These are phyloP conservation scores for Bovichtus diacanthus DNA, from an alignment of 2,797 vertebrate species.

Conservation along the genomic window DNA sequence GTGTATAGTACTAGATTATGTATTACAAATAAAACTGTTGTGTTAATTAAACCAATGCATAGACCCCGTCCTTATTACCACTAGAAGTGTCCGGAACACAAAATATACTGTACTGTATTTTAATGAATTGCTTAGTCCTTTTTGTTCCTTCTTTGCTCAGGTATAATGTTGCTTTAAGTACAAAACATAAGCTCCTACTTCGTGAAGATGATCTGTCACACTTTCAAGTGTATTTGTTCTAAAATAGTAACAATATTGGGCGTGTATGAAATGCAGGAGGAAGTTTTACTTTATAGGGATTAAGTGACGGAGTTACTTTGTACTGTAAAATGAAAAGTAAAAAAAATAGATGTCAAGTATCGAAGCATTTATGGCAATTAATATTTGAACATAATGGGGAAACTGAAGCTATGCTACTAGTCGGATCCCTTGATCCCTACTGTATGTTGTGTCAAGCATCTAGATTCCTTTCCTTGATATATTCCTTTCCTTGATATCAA, in stretches of 20 bases:
- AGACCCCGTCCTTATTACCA: background rate
- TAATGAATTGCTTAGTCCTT: too few species aligned
- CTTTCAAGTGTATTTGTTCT: slow-evolving; percentile 7
- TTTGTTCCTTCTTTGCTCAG: background rate
- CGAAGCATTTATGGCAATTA: background rate
- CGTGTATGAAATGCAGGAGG: background rate
- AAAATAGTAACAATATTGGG: background rate
- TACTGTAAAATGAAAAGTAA: background rate
- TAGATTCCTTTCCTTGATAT: too few species aligned
- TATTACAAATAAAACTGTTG: background rate
- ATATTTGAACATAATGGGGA: background rate
- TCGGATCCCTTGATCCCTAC: too few species aligned
- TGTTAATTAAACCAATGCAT: background rate
- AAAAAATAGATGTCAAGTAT: background rate
- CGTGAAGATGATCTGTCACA: background rate
- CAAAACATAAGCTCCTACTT: slow-evolving; percentile 1
- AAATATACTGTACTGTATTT: background rate
- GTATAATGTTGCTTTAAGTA: slow-evolving; percentile 1
- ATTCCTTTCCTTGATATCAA: background rate
- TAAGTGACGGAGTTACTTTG: background rate
- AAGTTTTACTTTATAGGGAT: background rate
- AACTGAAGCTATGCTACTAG: background rate
- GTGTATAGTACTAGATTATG: background rate
- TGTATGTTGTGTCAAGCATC: too few species aligned
- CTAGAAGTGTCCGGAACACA: background rate